Percentiles rank a stretch among this genome's conserved stretches.
phyloP scores from a whole-genome alignment of 2,888 invertebrate species.

The Hydrotaea diabolus region DNA sequence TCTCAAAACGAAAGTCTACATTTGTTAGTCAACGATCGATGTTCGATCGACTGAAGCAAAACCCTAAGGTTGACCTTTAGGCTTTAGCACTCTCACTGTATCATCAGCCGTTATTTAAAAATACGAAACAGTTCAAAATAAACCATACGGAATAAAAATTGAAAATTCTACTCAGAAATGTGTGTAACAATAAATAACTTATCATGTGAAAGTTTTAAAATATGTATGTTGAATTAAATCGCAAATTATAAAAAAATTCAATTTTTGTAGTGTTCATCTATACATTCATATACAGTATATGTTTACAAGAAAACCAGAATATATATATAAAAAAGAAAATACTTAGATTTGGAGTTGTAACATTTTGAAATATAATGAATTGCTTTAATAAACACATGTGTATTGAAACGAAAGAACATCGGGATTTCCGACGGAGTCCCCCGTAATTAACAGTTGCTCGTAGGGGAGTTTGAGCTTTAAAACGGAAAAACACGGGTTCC shows the following conservation, averaged over 20 bases:
- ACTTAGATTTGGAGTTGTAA: slow-evolving; percentile 55
- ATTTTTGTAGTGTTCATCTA: slow-evolving; percentile 23
- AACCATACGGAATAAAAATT: neutral
- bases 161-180: slow-evolving; percentile 32
- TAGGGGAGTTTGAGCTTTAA: no score
- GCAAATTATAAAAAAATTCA: neutral
- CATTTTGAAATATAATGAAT: neutral
- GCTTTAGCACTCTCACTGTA: no score
- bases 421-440: no score
- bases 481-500: no score
- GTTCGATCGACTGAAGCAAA: slow-evolving; percentile 6
- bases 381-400: slow-evolving; percentile 23
- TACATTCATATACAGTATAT: neutral
- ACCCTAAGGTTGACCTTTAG: no score
- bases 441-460: no score
- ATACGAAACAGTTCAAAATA: neutral
- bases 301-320: neutral
- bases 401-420: no score
- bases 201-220: slow-evolving; percentile 16
- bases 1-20: neutral
- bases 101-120: neutral
- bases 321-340: slow-evolving; percentile 33
- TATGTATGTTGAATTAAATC: neutral
- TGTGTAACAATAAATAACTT: slow-evolving; percentile 20
- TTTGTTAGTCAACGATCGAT: neutral